phyloP scores from a whole-genome alignment of 2,888 invertebrate genomes.

The Chalcosyrphus nemorum region DNA sequence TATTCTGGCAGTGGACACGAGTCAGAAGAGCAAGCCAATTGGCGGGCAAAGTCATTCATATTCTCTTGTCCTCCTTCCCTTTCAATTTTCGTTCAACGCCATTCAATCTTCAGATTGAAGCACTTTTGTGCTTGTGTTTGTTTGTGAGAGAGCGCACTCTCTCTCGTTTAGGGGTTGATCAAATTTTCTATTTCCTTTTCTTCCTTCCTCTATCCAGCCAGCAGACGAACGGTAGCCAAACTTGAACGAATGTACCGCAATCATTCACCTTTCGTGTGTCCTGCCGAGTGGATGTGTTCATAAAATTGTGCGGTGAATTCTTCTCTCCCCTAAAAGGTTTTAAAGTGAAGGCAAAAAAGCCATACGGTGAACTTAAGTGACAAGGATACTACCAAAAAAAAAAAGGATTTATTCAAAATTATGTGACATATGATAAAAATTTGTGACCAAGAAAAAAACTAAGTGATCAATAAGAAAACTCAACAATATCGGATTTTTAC shows the following conservation, averaged over 20 bases:
- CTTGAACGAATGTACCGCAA: constrained; percentile 5
- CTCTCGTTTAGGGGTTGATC: constrained; percentile 31
- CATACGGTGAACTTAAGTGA: background rate
- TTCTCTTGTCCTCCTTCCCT: background rate
- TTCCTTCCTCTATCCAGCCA: constrained; percentile 4
- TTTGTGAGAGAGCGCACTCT: background rate
- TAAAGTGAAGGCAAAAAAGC: background rate
- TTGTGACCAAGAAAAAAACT: background rate
- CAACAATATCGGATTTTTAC: constrained; percentile 2
- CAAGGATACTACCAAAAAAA: background rate
- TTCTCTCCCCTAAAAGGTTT: background rate
- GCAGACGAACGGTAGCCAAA: constrained; percentile 55
- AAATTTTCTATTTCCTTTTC: constrained; percentile 6
- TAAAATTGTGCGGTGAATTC: constrained; percentile 19
- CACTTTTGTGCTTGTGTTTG: background rate
- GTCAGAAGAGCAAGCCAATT: constrained; percentile 58
- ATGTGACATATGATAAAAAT: constrained; percentile 3
- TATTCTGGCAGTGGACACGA: constrained; percentile 50
- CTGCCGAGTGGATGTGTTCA: constrained; percentile 34
- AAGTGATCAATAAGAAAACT: background rate
- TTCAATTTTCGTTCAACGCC: constrained; percentile 27
- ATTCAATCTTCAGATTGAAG: constrained; percentile 34
- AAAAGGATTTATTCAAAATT: background rate
- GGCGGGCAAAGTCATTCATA: constrained; percentile 30
- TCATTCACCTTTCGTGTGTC: constrained; percentile 62